phyloP scores from a whole-genome alignment of 2,888 invertebrate genomes.

The Drosophila pseudotakahashii region DNA sequence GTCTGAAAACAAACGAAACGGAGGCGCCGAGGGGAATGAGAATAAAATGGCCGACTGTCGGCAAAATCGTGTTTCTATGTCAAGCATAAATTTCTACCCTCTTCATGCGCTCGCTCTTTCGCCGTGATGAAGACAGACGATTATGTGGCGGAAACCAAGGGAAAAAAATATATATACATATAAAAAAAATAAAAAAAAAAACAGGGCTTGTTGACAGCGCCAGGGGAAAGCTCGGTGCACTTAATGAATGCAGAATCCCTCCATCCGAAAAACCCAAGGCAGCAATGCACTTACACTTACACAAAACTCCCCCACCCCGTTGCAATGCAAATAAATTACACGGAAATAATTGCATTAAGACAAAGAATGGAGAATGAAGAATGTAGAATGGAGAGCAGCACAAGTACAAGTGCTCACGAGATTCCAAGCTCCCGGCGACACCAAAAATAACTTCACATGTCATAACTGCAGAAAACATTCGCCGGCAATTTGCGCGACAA shows the following conservation, averaged over 20 bases:
- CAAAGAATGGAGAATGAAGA: conserved; percentile 4
- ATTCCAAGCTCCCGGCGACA: neutral
- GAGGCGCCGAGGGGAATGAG: conserved; percentile 52
- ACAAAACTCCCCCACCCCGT: conserved; percentile 41
- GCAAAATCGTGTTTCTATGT: conserved; percentile 78
- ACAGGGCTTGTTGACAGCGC: conserved; percentile 43
- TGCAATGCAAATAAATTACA: conserved; percentile 73
- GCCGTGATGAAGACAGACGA: conserved; percentile 62
- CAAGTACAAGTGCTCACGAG: conserved; percentile 26
- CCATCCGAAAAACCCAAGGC: conserved; percentile 14
- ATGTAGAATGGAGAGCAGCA: neutral
- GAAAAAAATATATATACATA: neutral
- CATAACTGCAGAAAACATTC: conserved; percentile 25
- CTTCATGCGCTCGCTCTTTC: conserved; percentile 26
- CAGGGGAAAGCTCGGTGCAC: conserved; percentile 49
- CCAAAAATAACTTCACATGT: conserved; percentile 11
- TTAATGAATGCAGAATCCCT: conserved; percentile 65
- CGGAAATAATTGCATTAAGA: conserved; percentile 78
- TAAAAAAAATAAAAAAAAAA: neutral
- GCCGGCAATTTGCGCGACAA: conserved; percentile 40
- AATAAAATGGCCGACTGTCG: conserved; percentile 65
- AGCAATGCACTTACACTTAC: conserved; percentile 58
- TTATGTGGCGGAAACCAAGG: conserved; percentile 45
- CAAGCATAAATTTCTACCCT: conserved; percentile 74
- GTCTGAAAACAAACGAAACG: conserved; percentile 10